Base-by-base conservation (phyloP, 2,888 invertebrate genomes). In the Conops quadrifasciatus region DNA sequence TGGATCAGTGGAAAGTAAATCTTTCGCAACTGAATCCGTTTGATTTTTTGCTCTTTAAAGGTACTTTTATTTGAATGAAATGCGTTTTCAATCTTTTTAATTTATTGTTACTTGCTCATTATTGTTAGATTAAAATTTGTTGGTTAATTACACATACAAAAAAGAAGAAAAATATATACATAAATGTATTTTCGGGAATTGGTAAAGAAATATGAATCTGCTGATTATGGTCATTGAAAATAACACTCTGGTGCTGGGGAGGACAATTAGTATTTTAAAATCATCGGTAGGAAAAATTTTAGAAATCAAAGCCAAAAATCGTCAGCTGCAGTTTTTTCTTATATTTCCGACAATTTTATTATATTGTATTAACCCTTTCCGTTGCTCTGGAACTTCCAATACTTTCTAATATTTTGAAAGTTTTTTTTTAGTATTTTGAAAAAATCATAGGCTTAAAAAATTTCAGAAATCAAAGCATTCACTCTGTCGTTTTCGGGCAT, bases 41-140 rank as follows among this genome's bases (percentile, higher is more conserved):
- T 83, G 83, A 83, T 77, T 83, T 82, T 76, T 80, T 71, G 83
- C 83, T 84, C 84, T 77, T 78, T 76, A 76, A 81, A 79, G 77
- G 80, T 80, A 79, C 80, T 74, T 77, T 77, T 71, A 36, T 36
- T 36, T 7, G 36, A 36, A 36, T 36, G 4, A 36, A 36, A 7
- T 36, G 9, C 9, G 9, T 36, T 36, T 36, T 9, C 36, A 36
- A 36, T 63, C 11, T 3, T 15, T 24, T 45, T 63, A 13, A 13
- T 24, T 63, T 26, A 63, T 45, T 45, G 13, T 63, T 63, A 43
- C 15, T 59, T 9, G 15, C 47, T 4, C 47, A 5, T 45, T 63
- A 5, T 2, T 1, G 21, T 21, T 47, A 45, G n/a, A 16, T 36
- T 30, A 30, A n/a, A 24, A 15, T 19, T 51, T 19, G 24, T 26